phyloP scores from a whole-genome alignment of 2,797 vertebrate species.

The Orientallactaga sibirica region DNA sequence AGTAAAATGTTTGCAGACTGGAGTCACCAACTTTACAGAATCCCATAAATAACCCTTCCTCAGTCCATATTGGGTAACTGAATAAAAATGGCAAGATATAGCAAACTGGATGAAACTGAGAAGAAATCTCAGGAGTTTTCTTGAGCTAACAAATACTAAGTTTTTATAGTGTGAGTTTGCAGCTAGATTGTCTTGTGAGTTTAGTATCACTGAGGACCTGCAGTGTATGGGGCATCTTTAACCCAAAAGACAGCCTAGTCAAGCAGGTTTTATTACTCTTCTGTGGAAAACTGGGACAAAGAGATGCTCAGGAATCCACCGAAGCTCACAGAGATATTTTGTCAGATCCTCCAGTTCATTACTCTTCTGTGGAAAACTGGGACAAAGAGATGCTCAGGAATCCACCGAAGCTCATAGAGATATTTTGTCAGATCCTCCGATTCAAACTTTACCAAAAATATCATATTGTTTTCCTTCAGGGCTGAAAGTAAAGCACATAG shows the following conservation, averaged over 20 bases:
- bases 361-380: background rate
- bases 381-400: too few relatives aligned
- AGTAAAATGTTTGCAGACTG: background rate
- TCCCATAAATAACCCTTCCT: conserved; percentile 27
- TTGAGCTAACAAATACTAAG: background rate
- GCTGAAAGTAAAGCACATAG: background rate
- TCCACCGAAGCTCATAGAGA: background rate
- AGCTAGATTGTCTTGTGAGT: background rate
- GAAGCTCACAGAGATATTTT: background rate
- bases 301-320: background rate
- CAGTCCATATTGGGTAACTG: background rate
- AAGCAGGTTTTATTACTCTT: background rate
- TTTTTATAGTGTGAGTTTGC: background rate
- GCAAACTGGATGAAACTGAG: background rate
- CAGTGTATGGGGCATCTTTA: background rate
- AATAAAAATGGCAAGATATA: background rate
- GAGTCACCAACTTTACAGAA: background rate
- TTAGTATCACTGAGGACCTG: background rate
- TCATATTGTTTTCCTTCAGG: background rate
- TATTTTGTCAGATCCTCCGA: conserved; percentile 21
- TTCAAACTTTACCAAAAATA: background rate
- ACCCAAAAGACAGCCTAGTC: background rate
- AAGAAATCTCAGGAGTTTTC: background rate
- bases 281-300: background rate
- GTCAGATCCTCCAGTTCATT: background rate